Evolutionary conservation across 2,888 invertebrate species (phyloP).

Genomic region (Diabrotica balteata): DNA sequence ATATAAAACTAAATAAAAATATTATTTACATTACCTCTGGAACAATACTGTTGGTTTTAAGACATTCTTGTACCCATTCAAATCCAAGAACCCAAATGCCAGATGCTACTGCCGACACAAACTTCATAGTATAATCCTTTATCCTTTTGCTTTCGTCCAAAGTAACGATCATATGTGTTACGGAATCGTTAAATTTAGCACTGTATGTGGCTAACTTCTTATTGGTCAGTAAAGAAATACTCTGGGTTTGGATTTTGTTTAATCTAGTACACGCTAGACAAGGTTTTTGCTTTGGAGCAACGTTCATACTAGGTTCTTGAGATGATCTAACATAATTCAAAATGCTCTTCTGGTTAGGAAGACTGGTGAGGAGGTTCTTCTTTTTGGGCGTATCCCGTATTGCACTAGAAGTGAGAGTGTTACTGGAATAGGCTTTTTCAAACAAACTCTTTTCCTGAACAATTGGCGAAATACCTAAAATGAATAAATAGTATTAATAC

Average conservation of each 20-base stretch:
- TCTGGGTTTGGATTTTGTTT: conserved; percentile 48
- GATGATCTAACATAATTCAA: conserved; percentile 47
- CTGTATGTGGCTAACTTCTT: conserved; percentile 52
- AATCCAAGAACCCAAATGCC: conserved; percentile 67
- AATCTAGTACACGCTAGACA: conserved; percentile 53
- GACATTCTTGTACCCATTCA: conserved; percentile 64
- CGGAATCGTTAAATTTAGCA: conserved; percentile 45
- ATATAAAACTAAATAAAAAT: too few species aligned
- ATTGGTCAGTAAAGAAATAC: conserved; percentile 49
- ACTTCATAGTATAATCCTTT: conserved; percentile 62
- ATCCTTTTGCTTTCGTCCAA: conserved; percentile 50
- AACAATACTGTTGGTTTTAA: conserved; percentile 57
- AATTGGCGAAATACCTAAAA: conserved; percentile 35
- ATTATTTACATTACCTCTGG: conserved; percentile 59
- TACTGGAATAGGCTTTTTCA: conserved; percentile 7
- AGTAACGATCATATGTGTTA: conserved; percentile 56
- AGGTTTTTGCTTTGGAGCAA: conserved; percentile 42
- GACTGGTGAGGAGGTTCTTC: conserved; percentile 42
- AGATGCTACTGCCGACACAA: conserved; percentile 65
- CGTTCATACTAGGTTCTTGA: conserved; percentile 11
- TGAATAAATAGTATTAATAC: background rate
- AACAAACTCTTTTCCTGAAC: conserved; percentile 7
- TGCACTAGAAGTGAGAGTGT: conserved; percentile 15
- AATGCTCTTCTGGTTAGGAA: conserved; percentile 55
- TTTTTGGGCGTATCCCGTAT: conserved; percentile 38